Base-by-base conservation (phyloP, 2,888 invertebrate genomes). In the Cyclophora albipunctata region DNA sequence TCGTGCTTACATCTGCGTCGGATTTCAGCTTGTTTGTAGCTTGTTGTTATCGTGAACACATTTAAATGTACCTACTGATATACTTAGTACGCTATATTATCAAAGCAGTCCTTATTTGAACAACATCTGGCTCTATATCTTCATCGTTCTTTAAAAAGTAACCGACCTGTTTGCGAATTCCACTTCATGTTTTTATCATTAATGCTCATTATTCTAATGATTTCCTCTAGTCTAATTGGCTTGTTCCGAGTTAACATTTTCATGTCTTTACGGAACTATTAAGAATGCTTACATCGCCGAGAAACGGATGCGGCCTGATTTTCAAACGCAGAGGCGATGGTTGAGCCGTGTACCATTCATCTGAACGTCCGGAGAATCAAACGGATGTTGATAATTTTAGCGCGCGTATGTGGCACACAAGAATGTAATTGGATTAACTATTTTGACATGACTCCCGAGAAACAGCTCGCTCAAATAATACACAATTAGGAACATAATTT, bases 301-400 rank as follows among this genome's bases (percentile, higher is more conserved):
- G 76, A 74, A 66, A 69, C 77, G 82, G 80, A 82, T 79, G 78
- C 70, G 79, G 74, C 75, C 82, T 78, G 78, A 78, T 82, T 81
- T 79, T 78, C 75, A 78, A 78, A 79, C 73, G 75, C 62, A 65
- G 68, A 67, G 62, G 64, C 65, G 63, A 46, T 51, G 48, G 45
- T 64, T 63, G 64, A 66, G 66, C 72, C 70, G 69, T 69, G 66
- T 71, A 71, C 72, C 73, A 75, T 73, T 75, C 71, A 75, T 69
- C 69, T 63, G 60, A 63, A 60, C 71, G 69, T 69, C 71, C 74
- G 72, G 67, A 67, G 67, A 65, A 63, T 69, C 71, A 68, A 69
- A 67, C 77, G 78, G 76, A 77, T 78, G 75, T 71, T 68, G 67
- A 73, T 78, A 66, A 74, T 77, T 79, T 77, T 71, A 71, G 67